Conservation (phyloP, 2,888 invertebrate species). For the Melipona beecheii region DNA sequence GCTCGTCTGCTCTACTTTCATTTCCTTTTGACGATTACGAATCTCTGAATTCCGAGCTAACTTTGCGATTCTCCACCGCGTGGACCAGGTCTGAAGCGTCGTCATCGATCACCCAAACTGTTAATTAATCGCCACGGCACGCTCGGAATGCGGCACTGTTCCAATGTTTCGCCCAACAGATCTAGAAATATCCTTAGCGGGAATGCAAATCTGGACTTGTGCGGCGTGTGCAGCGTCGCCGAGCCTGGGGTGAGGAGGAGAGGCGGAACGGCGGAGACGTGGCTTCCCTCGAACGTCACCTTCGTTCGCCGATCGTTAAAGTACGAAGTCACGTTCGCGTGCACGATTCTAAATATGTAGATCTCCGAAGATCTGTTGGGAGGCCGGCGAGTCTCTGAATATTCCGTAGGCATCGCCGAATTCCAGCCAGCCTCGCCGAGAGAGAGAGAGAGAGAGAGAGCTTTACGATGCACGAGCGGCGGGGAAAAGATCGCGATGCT, state of each 20-base stretch:
- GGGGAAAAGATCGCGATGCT: conserved; percentile 30
- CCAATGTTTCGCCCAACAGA: conserved; percentile 59
- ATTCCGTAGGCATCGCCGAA: conserved; percentile 60
- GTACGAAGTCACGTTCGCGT: conserved; percentile 61
- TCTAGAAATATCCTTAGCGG: conserved; percentile 72
- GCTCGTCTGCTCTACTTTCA: neutral
- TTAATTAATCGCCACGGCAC: conserved; percentile 59
- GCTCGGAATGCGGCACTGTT: conserved; percentile 68
- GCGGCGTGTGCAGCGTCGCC: conserved; percentile 36
- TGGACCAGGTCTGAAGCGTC: neutral
- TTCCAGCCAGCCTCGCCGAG: conserved; percentile 40
- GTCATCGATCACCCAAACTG: neutral
- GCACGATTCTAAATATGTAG: conserved; percentile 59
- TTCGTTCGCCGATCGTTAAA: conserved; percentile 62
- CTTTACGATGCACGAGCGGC: conserved; percentile 55
- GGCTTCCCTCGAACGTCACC: conserved; percentile 55
- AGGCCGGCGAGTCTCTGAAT: conserved; percentile 53
- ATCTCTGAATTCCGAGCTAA: neutral
- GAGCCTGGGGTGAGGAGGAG: neutral
- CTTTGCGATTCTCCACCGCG: neutral
- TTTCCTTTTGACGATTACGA: neutral
- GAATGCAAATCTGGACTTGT: conserved; percentile 70
- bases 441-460: neutral
- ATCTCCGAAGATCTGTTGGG: conserved; percentile 50
- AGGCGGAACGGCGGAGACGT: conserved; percentile 20